These are phyloP conservation scores for Probosciger aterrimus DNA, from an alignment of 2,113 vertebrate species.

Conservation along the genomic window DNA sequence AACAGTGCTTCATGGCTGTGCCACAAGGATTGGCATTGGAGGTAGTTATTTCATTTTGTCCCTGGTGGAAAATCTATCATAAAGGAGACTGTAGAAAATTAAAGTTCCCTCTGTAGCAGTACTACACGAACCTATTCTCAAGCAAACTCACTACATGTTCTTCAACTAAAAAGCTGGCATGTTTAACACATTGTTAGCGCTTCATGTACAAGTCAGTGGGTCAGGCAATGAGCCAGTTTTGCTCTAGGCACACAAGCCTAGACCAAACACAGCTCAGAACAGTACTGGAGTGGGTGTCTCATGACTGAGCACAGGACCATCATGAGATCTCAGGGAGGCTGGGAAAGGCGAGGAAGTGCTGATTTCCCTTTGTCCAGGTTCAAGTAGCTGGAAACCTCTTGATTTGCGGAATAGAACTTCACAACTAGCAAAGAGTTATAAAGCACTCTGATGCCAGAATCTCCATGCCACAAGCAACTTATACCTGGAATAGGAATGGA, in stretches of 20 bases:
- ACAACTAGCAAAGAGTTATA: no score
- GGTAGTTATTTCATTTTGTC: background rate
- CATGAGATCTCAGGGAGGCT: background rate
- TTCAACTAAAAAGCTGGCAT: background rate
- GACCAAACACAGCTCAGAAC: background rate
- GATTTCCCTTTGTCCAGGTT: background rate
- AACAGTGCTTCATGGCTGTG: background rate
- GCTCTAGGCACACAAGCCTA: background rate
- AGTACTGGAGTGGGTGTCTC: background rate
- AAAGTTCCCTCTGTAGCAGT: background rate
- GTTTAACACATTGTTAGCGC: background rate
- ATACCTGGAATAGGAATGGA: constrained; percentile 55
- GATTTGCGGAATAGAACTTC: no score
- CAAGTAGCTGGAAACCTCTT: background rate
- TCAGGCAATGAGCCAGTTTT: background rate
- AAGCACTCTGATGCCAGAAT: background rate
- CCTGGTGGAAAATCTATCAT: background rate
- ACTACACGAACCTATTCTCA: background rate
- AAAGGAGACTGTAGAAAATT: background rate
- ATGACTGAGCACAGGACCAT: background rate
- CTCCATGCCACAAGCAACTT: background rate
- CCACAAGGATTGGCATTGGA: background rate
- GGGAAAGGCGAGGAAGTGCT: background rate
- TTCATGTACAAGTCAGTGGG: background rate
- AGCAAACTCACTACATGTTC: background rate